Conservation (phyloP, 1,140 invertebrate species). For the Drosophila sp. region DNA sequence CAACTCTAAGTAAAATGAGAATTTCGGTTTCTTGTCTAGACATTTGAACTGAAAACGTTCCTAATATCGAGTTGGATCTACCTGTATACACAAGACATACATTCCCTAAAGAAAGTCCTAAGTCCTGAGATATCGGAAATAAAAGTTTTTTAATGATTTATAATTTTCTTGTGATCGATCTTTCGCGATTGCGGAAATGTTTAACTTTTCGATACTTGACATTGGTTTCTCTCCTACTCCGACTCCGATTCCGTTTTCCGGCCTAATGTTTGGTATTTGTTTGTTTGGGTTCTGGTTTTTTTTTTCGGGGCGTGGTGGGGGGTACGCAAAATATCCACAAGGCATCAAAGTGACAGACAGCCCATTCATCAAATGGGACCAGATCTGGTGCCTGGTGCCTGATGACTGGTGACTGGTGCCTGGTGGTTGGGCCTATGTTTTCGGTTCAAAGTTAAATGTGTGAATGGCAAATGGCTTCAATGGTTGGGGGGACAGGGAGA, state of each 20-base stretch:
- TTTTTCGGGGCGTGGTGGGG: not conserved
- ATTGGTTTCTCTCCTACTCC: not conserved
- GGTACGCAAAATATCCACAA: slow-evolving; percentile 11
- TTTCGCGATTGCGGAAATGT: slow-evolving; percentile 13
- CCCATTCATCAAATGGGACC: slow-evolving; percentile 66
- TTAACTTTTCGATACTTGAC: slow-evolving; percentile 23
- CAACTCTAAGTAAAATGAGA: no score
- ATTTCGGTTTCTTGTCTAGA: no score
- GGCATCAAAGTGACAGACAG: slow-evolving; percentile 63
- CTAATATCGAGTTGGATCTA: no score
- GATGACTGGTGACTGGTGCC: not conserved
- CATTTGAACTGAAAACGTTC: no score
- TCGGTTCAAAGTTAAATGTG: slow-evolving; percentile 47
- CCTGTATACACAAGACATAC: no score
- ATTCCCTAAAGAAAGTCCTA: no score
- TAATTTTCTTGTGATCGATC: not conserved
- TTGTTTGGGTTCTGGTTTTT: not conserved
- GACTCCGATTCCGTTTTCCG: not conserved
- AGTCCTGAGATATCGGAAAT: no score
- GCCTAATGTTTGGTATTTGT: not conserved
- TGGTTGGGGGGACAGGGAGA: not conserved
- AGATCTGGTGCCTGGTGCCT: slow-evolving; percentile 14
- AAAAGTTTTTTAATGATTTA: no score
- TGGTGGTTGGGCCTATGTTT: slow-evolving; percentile 19
- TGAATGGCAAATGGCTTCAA: slow-evolving; percentile 38